Evolutionary conservation across 2,113 vertebrate species (phyloP), one percentile per base, ranked within the genome.

Genomic region (Cettia cetti): DNA sequence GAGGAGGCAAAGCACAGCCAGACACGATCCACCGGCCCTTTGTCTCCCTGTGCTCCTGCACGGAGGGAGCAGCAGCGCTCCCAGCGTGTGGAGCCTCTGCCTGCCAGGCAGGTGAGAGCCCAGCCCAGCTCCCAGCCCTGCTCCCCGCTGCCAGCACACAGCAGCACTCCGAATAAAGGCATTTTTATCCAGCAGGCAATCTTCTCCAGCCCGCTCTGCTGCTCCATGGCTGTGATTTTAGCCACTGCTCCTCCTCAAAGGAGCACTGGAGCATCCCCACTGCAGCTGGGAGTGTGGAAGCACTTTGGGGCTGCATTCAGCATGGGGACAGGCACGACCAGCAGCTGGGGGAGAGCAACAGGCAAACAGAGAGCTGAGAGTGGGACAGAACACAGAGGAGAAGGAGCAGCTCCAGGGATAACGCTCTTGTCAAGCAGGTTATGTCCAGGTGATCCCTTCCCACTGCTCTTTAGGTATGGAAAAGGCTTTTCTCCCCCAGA

Each of bases 181-280:
- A 45, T 68, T 92, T 83, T 65, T 56, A 70, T 75, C 75, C 5
- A 30, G 64, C 86, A 87, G 86, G n/a, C 50, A 70, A 57, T 90
- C 68, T 33, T 44, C 86, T 64, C 27, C 93, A 75, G 54, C 59
- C 79, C 11, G 45, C 85, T 93, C 70, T 10, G 35, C 78, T 74
- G 56, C 39, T 82, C 17, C 6, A 0, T 10, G 45, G 12, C 71
- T 92, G 65, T 78, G 86, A 66, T 95, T 92, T 81, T 69, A 84
- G 60, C 12, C 81, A 24, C 39, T 30, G 63, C 42, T 86, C 15
- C 35, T 71, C 66, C 86, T 45, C 12, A 66, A 10, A 54, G 89
- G 7, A 84, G 64, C 40, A 30, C 22, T 13, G 1, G 72, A 82
- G 86, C 47, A 26, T 59, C 84, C 64, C 21, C 13, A 17, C 64